These are phyloP conservation scores for Cephalopterus ornatus DNA, from an alignment of 2,113 vertebrate species.

Conservation along the genomic window DNA sequence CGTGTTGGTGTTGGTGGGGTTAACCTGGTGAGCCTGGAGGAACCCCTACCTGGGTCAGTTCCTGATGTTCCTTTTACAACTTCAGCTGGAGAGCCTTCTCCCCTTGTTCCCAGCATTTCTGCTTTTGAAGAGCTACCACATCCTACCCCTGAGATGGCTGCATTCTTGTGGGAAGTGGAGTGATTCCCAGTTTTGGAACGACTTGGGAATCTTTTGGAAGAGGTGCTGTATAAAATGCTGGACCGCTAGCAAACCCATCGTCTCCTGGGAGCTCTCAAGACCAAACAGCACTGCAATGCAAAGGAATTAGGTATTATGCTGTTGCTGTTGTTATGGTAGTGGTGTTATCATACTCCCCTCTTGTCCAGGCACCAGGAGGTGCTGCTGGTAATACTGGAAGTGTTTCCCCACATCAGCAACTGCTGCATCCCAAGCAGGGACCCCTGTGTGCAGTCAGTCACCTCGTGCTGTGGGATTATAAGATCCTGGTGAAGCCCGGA, in stretches of 20 bases:
- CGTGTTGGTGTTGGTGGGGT: rapidly evolving
- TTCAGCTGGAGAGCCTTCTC: not conserved
- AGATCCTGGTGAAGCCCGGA: not conserved
- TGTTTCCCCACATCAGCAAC: not conserved
- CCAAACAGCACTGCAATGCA: not conserved
- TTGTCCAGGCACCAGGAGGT: slow-evolving; percentile 18
- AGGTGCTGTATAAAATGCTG: not conserved
- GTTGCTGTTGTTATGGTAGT: not conserved
- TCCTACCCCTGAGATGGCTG: not conserved
- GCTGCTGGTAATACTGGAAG: not conserved
- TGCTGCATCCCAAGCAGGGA: not conserved
- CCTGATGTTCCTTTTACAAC: not conserved
- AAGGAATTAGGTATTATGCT: not conserved
- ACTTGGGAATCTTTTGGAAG: not conserved
- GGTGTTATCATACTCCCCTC: not conserved
- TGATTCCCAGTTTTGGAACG: slow-evolving; percentile 9
- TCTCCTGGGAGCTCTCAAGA: not conserved
- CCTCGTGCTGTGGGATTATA: not conserved
- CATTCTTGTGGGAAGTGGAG: slow-evolving; percentile 16
- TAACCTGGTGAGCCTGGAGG: not conserved
- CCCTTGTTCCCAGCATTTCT: not conserved
- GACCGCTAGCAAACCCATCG: not conserved
- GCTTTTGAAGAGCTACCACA: not conserved
- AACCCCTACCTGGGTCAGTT: not conserved
- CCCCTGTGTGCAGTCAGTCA: not conserved